Conservation (phyloP, 2,888 invertebrate species). For the Drosophila basisetae region DNA sequence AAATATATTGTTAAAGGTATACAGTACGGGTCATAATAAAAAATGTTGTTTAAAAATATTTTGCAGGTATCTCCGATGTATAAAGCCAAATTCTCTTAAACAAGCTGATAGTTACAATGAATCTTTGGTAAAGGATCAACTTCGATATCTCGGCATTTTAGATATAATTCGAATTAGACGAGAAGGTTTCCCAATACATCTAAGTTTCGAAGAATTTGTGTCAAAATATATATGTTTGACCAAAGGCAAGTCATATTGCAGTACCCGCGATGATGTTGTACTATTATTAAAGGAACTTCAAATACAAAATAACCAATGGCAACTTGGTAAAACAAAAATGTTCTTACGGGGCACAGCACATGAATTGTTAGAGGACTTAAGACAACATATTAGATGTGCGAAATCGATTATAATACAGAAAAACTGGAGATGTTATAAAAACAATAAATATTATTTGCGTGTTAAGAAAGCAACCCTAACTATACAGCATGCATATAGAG, state of each 20-base stretch:
- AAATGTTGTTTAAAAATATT: slow-evolving; percentile 15
- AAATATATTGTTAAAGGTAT: not conserved
- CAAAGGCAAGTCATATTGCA: slow-evolving; percentile 71
- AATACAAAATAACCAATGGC: slow-evolving; percentile 92
- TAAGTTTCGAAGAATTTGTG: slow-evolving; percentile 91
- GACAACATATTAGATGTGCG: slow-evolving; percentile 89
- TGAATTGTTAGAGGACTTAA: slow-evolving; percentile 92
- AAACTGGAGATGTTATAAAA: slow-evolving; percentile 89
- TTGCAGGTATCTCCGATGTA: slow-evolving; percentile 93
- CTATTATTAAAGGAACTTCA: slow-evolving; percentile 88
- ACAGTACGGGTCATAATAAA: not conserved
- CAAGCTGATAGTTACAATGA: slow-evolving; percentile 92
- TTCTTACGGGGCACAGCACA: slow-evolving; percentile 93
- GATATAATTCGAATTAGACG: slow-evolving; percentile 96
- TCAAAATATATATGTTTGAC: slow-evolving; percentile 91
- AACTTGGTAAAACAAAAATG: slow-evolving; percentile 94
- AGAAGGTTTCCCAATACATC: slow-evolving; percentile 95
- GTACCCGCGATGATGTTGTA: slow-evolving; percentile 73
- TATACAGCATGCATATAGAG: slow-evolving; percentile 93
- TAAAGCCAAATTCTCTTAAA: slow-evolving; percentile 95
- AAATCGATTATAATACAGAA: slow-evolving; percentile 92
- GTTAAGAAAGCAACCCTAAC: slow-evolving; percentile 89
- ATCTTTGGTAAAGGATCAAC: slow-evolving; percentile 93
- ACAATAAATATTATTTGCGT: slow-evolving; percentile 89
- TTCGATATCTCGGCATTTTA: slow-evolving; percentile 96